Evolutionary conservation across 2,113 vertebrate species (phyloP).

Genomic region (Origma solitaria): DNA sequence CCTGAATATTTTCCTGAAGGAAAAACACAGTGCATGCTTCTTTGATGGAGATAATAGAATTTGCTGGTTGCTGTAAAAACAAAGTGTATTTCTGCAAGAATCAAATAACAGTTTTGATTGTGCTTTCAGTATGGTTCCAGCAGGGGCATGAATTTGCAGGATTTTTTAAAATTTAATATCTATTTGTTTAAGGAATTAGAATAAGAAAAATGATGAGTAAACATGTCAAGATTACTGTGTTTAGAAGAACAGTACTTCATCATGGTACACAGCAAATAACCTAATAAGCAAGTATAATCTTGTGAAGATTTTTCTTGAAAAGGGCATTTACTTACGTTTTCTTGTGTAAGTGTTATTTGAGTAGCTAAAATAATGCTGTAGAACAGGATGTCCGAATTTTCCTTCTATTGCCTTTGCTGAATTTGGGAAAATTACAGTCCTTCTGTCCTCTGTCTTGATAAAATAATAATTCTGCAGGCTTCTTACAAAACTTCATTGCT

Average conservation of each 20-base stretch:
- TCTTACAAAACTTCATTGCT: not conserved
- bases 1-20: not conserved
- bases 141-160: not conserved
- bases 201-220: not conserved
- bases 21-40: not conserved
- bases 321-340: not conserved
- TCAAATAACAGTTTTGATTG: not conserved
- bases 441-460: not conserved
- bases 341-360: not conserved
- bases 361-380: not conserved
- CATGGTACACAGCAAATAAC: not conserved
- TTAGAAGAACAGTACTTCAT: not conserved
- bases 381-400: not conserved
- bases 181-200: not conserved
- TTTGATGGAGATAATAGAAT: not conserved
- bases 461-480: not conserved
- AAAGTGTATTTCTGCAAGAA: not conserved
- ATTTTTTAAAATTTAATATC: fast-evolving
- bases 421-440: not conserved
- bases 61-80: not conserved
- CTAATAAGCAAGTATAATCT: not conserved
- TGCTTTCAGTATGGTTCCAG: not conserved
- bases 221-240: not conserved
- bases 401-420: not conserved
- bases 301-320: not conserved